These are phyloP conservation scores for Euura saliciscinereae DNA, from an alignment of 1,140 invertebrate species.

Conservation along the genomic window DNA sequence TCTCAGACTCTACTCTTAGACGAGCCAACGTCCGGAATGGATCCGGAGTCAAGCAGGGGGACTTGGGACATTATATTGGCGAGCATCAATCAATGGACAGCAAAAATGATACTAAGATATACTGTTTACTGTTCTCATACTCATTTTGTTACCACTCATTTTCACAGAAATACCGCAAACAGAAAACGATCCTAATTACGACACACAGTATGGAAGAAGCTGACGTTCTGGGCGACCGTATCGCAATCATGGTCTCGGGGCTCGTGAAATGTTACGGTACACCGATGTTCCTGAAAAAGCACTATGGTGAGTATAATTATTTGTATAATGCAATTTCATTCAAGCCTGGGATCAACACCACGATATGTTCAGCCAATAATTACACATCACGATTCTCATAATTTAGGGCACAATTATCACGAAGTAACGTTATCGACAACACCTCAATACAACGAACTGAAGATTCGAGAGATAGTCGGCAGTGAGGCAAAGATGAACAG, in stretches of 20 bases:
- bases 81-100: conserved; percentile 25
- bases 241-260: conserved; percentile 89
- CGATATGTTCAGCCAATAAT: conserved; percentile 73
- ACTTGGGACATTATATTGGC: conserved; percentile 85
- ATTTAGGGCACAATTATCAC: conserved; percentile 51
- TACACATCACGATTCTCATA: conserved; percentile 27
- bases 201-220: conserved; percentile 99
- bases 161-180: conserved; percentile 56
- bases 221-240: conserved; percentile 89
- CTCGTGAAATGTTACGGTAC: conserved; percentile 82
- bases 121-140: conserved; percentile 10
- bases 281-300: conserved; percentile 85
- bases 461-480: conserved; percentile 40
- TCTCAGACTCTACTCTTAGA: conserved; percentile 76
- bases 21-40: conserved; percentile 95
- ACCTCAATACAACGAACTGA: conserved; percentile 41
- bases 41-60: conserved; percentile 86
- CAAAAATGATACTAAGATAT: conserved; percentile 25
- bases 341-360: conserved; percentile 19
- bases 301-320: conserved; percentile 75
- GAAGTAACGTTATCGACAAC: conserved; percentile 53
- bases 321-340: conserved; percentile 25
- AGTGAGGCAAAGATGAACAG: conserved; percentile 39
- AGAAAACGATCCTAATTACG: conserved; percentile 87
- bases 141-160: conserved; percentile 23